Base-by-base conservation (phyloP, 2,888 invertebrate species). In the Linnaemya tessellans region DNA sequence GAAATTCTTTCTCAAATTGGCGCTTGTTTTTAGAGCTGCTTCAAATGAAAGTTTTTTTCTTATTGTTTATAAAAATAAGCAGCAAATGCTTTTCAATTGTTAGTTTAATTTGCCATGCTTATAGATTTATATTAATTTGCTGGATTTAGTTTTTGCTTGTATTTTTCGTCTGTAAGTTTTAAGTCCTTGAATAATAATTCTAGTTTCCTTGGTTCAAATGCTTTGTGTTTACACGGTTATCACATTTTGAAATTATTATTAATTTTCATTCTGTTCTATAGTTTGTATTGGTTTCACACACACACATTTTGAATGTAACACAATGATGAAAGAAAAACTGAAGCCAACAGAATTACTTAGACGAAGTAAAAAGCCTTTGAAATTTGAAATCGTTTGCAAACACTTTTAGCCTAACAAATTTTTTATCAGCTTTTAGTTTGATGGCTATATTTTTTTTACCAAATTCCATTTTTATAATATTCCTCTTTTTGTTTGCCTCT, bases 91-190 rank as follows among this genome's bases (percentile, higher is more conserved):
- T 15, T n/a, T 43, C 22, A 54, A 65, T 65, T 51, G 51, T 43
- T 64, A 20, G 35, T 30, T 65, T 41, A 70, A 56, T 41, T 64
- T 67, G 49, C 7, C 20, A 18, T 49, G 35, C 1, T n/a, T n/a
- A 38, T 46, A 5, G 43, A 20, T 74, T 51, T 54, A 8, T 65
- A 49, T 60, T 25, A 3, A 5, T 25, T 13, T 68, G 68, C 68
- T 49, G 46, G 58, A 67, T 58, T 77, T 38, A 65, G 38, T 49
- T 43, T 46, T n/a, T 54, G 10, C 43, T 71, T 64, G 64, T 18
- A 25, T 41, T 18, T 25, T 51, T 22, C 64, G n/a, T 20, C 13
- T 43, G 18, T 41, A 54, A 43, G 9, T n/a, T 10, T 58, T 38
- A 46, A 51, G n/a, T 18, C 15, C 46, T 68, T 30, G 22, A 46